Conservation (phyloP, 23 tunicate species). For the Styela clava region DNA sequence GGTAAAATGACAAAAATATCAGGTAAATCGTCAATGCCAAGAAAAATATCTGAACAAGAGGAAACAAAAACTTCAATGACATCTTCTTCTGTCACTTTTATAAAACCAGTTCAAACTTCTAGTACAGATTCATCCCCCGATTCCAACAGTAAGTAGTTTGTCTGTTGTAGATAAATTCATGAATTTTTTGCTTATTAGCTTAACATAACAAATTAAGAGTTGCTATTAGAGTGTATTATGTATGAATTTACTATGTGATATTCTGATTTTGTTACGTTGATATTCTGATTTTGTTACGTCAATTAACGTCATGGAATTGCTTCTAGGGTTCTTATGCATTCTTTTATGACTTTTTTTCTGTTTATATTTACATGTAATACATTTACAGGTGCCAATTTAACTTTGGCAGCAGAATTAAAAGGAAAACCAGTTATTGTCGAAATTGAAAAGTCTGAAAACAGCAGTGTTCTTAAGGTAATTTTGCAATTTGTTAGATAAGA, state of each 20-base stretch:
- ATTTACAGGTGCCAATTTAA: background rate
- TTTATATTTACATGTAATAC: too few species aligned
- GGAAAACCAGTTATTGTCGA: slow-evolving; percentile 19
- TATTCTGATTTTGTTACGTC: too few species aligned
- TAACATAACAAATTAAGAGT: too few species aligned
- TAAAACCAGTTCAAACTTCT: background rate
- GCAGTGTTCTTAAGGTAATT: background rate
- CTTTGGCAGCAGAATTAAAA: slow-evolving; percentile 9
- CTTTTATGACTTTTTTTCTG: too few species aligned
- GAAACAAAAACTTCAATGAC: background rate
- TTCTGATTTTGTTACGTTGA: too few species aligned
- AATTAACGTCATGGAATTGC: too few species aligned
- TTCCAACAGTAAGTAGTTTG: background rate
- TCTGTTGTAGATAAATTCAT: too few species aligned
- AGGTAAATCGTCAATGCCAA: slow-evolving; percentile 20
- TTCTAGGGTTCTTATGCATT: too few species aligned
- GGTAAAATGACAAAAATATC: background rate
- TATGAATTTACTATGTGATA: too few species aligned
- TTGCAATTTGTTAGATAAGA: too few species aligned
- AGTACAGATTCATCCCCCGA: slow-evolving; percentile 8
- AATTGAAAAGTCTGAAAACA: background rate
- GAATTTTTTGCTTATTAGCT: too few species aligned
- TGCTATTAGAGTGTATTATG: too few species aligned
- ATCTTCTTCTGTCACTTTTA: background rate
- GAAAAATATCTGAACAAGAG: slow-evolving; percentile 16